Conservation (phyloP, 2,888 invertebrate genomes). For the Halictus quadricinctus region DNA sequence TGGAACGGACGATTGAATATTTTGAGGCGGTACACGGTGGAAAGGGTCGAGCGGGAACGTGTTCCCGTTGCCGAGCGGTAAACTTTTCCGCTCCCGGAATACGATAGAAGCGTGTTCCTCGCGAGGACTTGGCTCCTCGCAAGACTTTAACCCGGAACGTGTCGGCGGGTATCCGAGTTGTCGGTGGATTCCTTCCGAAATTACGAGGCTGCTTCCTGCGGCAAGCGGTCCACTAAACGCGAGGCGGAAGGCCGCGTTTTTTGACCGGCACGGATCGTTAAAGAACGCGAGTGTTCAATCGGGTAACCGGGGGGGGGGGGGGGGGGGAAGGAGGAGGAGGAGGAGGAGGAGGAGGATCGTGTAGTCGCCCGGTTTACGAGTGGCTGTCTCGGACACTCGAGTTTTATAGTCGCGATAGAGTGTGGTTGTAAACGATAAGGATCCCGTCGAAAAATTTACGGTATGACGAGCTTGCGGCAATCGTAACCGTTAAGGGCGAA, state of each 20-base stretch:
- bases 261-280: constrained; percentile 4
- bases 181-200: constrained; percentile 17
- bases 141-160: neutral
- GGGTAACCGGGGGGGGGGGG: constrained; percentile 8
- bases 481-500: constrained; percentile 21
- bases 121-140: neutral
- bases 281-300: constrained; percentile 43
- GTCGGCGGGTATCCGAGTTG: neutral
- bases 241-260: constrained; percentile 25
- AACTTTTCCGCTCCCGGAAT: neutral
- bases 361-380: constrained; percentile 48
- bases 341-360: neutral
- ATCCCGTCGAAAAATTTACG: constrained; percentile 42
- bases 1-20: neutral
- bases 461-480: constrained; percentile 32
- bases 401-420: constrained; percentile 54
- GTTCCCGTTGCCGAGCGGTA: constrained; percentile 2
- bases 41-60: neutral
- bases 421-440: constrained; percentile 48
- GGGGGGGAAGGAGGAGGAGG: no score
- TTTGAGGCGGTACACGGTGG: neutral
- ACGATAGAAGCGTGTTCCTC: neutral
- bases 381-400: constrained; percentile 40
- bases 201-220: neutral
- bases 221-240: constrained; percentile 8